Percentiles rank a stretch among this genome's conserved stretches.
Evolutionary conservation across 2,797 vertebrate species (phyloP).

Genomic region (Notolepis coatsorum): DNA sequence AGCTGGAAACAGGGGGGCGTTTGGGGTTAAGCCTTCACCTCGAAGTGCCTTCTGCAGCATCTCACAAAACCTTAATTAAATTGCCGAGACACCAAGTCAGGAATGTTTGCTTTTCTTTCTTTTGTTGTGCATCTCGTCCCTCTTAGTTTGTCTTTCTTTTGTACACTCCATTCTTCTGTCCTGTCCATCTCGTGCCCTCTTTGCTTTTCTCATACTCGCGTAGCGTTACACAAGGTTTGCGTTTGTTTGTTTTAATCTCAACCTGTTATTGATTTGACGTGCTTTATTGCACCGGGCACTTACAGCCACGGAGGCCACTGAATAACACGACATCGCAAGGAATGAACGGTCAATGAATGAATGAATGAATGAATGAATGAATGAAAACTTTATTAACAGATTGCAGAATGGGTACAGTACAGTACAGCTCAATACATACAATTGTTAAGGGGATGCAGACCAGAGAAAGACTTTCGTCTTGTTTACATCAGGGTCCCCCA

Average conservation of each 20-base stretch:
- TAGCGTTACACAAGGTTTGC: neutral
- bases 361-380: no score
- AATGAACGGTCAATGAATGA: no score
- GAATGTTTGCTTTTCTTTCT: conserved; percentile 84
- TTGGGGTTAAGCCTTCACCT: conserved; percentile 73
- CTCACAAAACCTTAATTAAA: conserved; percentile 88
- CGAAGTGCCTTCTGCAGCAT: conserved; percentile 65
- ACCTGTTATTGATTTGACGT: conserved; percentile 1
- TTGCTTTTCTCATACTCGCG: conserved; percentile 77
- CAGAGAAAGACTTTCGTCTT: no score
- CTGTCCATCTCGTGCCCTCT: conserved; percentile 62
- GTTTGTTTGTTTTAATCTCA: conserved; percentile 7
- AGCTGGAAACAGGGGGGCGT: conserved; percentile 40
- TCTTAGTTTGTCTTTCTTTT: no score
- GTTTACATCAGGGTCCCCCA: no score
- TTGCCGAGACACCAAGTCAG: conserved; percentile 88
- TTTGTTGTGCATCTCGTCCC: conserved; percentile 17
- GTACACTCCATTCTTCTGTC: conserved; percentile 49
- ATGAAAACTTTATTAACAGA: no score
- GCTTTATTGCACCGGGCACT: neutral
- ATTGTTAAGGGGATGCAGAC: no score
- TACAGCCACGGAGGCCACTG: neutral
- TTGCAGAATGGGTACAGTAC: no score
- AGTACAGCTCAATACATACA: no score
- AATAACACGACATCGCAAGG: neutral